Conservation (phyloP, 2,113 vertebrate genomes). For the Naja naja region DNA sequence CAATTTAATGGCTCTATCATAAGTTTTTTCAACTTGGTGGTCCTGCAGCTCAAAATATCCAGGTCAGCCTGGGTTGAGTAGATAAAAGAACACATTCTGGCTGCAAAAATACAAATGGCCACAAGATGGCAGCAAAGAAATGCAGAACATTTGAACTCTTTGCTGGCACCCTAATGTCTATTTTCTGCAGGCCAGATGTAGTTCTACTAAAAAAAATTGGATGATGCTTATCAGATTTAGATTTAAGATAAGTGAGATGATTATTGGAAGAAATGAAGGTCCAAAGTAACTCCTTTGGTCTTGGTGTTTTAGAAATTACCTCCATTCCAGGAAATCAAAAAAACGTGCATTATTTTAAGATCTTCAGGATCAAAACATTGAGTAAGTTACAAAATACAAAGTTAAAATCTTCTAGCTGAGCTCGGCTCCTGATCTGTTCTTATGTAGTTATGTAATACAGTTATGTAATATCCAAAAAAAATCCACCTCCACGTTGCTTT, state of each 20-base stretch:
- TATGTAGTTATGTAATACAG: not conserved
- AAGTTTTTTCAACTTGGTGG: not conserved
- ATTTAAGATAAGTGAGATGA: not conserved
- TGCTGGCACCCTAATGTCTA: not conserved
- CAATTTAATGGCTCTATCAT: not conserved
- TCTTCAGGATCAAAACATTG: not conserved
- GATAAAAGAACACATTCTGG: not conserved
- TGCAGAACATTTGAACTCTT: not conserved
- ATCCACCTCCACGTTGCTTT: too few relatives aligned
- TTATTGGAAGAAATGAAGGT: not conserved
- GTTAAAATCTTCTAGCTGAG: not conserved
- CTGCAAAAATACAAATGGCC: not conserved
- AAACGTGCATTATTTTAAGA: not conserved
- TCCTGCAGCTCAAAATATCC: not conserved
- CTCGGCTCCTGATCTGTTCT: not conserved
- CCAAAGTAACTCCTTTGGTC: not conserved
- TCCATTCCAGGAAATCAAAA: not conserved
- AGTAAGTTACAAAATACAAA: not conserved
- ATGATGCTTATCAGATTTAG: not conserved
- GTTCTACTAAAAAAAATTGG: not conserved
- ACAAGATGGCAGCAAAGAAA: not conserved
- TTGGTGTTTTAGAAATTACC: not conserved
- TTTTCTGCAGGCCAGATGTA: not conserved
- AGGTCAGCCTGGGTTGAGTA: not conserved
- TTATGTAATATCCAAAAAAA: too few relatives aligned